A percentile compares a stretch with the other conserved stretches of the same genome.
Conservation (phyloP, 2,113 vertebrate genomes). For the Murina feae region DNA sequence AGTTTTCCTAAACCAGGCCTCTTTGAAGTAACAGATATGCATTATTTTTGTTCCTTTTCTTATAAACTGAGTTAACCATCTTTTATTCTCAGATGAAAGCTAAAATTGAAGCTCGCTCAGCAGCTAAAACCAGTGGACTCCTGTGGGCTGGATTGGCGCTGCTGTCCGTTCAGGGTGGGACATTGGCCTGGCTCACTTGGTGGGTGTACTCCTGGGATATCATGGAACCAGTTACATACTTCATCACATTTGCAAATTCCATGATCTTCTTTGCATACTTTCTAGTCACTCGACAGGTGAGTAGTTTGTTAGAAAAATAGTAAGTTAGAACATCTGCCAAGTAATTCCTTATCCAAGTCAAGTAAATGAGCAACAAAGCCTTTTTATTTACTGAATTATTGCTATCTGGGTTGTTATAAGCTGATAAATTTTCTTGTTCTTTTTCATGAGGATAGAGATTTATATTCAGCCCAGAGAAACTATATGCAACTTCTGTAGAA, state of each 20-base stretch:
- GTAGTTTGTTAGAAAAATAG: not conserved
- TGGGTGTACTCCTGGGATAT: conserved; percentile 99
- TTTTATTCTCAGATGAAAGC: conserved; percentile 82
- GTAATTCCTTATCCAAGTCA: not conserved
- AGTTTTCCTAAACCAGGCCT: not conserved
- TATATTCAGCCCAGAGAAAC: not conserved
- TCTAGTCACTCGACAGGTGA: conserved; percentile 91
- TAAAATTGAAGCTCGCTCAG: conserved; percentile 78
- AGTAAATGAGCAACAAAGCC: not conserved
- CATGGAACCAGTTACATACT: conserved; percentile 97
- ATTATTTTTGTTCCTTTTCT: not conserved
- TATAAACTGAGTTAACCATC: not conserved
- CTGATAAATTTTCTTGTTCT: not conserved
- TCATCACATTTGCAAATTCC: conserved; percentile 92
- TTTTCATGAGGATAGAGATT: not conserved
- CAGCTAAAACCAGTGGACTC: conserved; percentile 80
- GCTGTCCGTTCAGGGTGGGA: conserved; percentile 92
- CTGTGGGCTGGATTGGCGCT: conserved; percentile 91
- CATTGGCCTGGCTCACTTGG: conserved; percentile 95
- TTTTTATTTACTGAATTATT: not conserved
- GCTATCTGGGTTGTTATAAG: not conserved
- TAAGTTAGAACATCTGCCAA: not conserved
- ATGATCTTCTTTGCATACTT: conserved; percentile 92
- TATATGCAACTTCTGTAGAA: not conserved
- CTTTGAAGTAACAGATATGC: not conserved